Evolutionary conservation across 2,113 vertebrate genomes (phyloP), one percentile per base, ranked within the genome.

Genomic region (Anthoscopus minutus): DNA sequence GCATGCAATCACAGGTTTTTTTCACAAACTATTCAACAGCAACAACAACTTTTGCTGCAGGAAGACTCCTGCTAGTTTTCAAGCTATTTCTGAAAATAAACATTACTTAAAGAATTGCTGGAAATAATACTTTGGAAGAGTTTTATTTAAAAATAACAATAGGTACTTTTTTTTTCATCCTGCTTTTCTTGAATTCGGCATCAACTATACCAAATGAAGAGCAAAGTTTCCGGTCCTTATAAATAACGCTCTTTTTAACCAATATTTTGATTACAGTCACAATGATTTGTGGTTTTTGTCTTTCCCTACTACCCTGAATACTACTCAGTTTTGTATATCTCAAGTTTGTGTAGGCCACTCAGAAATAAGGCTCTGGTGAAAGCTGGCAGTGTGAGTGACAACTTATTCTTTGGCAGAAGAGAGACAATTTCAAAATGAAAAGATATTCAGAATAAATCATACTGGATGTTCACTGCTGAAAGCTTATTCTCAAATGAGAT

Each of bases 261-360:
- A 54, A 33, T 64, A 13, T 33, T 84, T 84, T 42, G 20, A 15
- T 1, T 1, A 69, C 37, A 69, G 56, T 6, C 64, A 35, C 0
- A 0, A 48, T 8, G 8, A 67, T 10, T 62, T 67, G 5, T 2
- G 11, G 35, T 64, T 53, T 65, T 31, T 64, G 15, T 23, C 27
- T 62, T 4, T 1, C 14, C 2, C 0, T 80, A 30, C 21, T 44
- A 40, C 16, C 13, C 44, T 24, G 14, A 81, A n/a, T 0, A 0
- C 37, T 42, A 50, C 40, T 48, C 30, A 45, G 16, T 48, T 86
- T 62, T 66, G 31, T 35, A 15, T 17, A 53, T 4, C 19, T 69
- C n/a, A 69, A 9, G 18, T 57, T 37, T 69, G 53, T 14, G 33
- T 45, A 84, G 17, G 23, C 4, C 38, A 47, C 18, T 60, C 35